Evolutionary conservation across 2,113 vertebrate species (phyloP), one percentile per base, ranked within the genome.

Genomic region (Sclerurus mexicanus): DNA sequence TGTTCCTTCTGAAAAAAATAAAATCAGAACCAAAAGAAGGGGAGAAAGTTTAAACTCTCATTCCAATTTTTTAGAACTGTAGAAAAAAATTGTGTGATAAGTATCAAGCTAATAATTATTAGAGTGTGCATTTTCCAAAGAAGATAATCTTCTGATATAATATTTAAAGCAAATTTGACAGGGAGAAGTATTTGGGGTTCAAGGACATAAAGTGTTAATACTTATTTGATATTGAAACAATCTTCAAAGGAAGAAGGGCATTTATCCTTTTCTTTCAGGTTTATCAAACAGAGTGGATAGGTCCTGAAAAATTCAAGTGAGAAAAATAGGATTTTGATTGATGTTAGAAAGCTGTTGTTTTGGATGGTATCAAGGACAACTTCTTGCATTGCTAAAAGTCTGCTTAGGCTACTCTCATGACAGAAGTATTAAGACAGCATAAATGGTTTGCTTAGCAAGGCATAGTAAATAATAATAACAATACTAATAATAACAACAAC

Each of bases 31-130:
- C 4, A 52, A 74, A 73, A 58, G 27, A 74, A 67, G 0, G 1
- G 2, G 15, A 68, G 3, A 52, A 53, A 74, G 1, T 52, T 60
- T 66, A 56, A 91, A 37, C 1, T 12, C 0, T 12, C 4, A 10
- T 35, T 55, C 2, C 1, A 31, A 8, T 6, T 21, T 59, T 58
- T 90, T 24, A 25, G 18, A 8, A 22, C 4, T 49, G 4, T 74
- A 52, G 2, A 7, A 27, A 53, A 44, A 58, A 39, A 20, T 30
- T 0, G 0, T 33, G 9, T 0, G 0, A 21, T 49, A 60, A n/a
- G 3, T 35, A 59, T 35, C 5, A 50, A 71, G 2, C 5, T 77
- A 67, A 56, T 39, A 0, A 15, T 55, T 59, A 40, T 19, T 47
- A 50, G 5, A 52, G 1, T 31, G 14, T 24, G 1, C 9, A 7